A percentile compares a stretch with the other conserved stretches of the same genome.
These are phyloP conservation scores for Tinamus major DNA, from an alignment of 2,797 vertebrate genomes.

Conservation along the genomic window DNA sequence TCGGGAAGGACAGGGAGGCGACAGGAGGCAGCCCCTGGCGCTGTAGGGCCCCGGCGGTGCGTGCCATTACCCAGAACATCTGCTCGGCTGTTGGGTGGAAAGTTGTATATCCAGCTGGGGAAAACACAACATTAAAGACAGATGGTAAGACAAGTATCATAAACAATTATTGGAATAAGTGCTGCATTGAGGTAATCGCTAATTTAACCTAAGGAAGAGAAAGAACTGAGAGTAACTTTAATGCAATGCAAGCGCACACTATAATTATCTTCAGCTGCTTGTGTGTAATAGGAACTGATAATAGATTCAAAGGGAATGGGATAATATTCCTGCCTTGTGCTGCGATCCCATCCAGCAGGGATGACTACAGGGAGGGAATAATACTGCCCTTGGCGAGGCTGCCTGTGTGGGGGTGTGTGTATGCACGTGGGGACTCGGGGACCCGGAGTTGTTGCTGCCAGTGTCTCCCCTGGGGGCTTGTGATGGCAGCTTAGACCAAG, in stretches of 20 bases:
- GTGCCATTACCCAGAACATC: slow-evolving; percentile 50
- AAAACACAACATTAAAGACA: slow-evolving; percentile 70
- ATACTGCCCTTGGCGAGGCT: not conserved
- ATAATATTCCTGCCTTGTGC: slow-evolving; percentile 50
- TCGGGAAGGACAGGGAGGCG: not conserved
- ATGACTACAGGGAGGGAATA: slow-evolving; percentile 45
- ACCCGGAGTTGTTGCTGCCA: accelerated
- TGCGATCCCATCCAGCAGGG: slow-evolving; percentile 33
- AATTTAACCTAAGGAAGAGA: slow-evolving; percentile 72
- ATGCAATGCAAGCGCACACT: slow-evolving; percentile 67
- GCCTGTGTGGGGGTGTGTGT: not conserved
- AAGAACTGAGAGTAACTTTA: slow-evolving; percentile 54
- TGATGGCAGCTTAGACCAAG: not conserved
- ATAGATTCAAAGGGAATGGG: slow-evolving; percentile 48
- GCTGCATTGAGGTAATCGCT: slow-evolving; percentile 55
- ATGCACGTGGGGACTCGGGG: accelerated
- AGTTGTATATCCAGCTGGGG: slow-evolving; percentile 69
- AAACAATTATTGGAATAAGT: slow-evolving; percentile 77
- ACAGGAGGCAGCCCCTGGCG: not conserved
- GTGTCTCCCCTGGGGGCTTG: not conserved
- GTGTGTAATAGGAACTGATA: slow-evolving; percentile 53
- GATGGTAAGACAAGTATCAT: slow-evolving; percentile 76
- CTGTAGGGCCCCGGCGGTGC: not conserved
- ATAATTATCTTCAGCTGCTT: slow-evolving; percentile 69
- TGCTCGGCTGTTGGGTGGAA: slow-evolving; percentile 66